Percentiles rank a stretch among this genome's conserved stretches.
These are phyloP conservation scores for Penaeus japonicus DNA, from an alignment of 1,140 invertebrate species.

Conservation along the genomic window DNA sequence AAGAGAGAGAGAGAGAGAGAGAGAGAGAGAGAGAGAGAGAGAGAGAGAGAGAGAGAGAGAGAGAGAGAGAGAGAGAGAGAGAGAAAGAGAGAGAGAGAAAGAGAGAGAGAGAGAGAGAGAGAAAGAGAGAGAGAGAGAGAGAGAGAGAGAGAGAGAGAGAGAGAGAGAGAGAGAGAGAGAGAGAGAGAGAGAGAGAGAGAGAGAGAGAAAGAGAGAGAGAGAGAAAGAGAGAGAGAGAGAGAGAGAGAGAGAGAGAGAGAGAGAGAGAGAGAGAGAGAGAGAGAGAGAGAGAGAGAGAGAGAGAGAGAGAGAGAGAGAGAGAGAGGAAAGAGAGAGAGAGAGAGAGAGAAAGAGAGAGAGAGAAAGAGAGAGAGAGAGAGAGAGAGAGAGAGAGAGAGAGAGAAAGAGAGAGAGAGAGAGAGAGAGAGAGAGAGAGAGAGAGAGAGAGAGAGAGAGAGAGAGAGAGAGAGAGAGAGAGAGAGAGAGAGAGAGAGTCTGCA, in stretches of 20 bases:
- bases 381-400: too few relatives aligned
- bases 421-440: too few relatives aligned
- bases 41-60: not conserved
- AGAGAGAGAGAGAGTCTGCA: too few relatives aligned
- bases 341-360: too few relatives aligned
- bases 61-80: not conserved
- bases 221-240: not conserved
- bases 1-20: not conserved
- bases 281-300: too few relatives aligned
- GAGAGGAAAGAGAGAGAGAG: too few relatives aligned
- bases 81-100: constrained; percentile 26
- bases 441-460: too few relatives aligned
- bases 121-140: constrained; percentile 15
- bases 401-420: too few relatives aligned
- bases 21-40: not conserved
- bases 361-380: too few relatives aligned
- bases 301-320: too few relatives aligned
- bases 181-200: not conserved
- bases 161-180: constrained; percentile 21
- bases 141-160: constrained; percentile 13
- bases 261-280: too few relatives aligned
- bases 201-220: not conserved
- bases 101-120: constrained; percentile 20
- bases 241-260: not conserved
- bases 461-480: too few relatives aligned